phyloP scores from a whole-genome alignment of 2,797 vertebrate genomes.

The Lithobates sylvaticus region DNA sequence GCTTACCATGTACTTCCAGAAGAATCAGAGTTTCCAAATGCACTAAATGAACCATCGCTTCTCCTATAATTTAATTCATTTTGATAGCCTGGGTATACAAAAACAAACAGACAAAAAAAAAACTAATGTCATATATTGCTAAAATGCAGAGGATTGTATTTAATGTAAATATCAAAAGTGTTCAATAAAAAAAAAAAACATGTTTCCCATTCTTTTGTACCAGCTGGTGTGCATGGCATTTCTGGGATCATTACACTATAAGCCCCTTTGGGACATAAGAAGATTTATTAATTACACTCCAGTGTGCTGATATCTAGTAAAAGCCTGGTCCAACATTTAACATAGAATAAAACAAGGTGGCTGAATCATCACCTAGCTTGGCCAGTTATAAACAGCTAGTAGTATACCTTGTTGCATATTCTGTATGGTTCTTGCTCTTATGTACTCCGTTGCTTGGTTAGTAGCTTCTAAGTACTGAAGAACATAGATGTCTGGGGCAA shows the following conservation, averaged over 20 bases:
- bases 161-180: no score
- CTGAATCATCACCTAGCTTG: no score
- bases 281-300: no score
- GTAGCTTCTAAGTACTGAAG: conserved; percentile 71
- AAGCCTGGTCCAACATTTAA: no score
- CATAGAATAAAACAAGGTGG: no score
- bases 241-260: no score
- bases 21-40: conserved; percentile 71
- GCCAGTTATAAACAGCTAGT: background rate
- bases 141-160: background rate
- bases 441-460: conserved; percentile 61
- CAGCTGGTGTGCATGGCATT: no score
- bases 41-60: conserved; percentile 77
- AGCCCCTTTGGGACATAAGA: no score
- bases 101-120: background rate
- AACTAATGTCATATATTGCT: background rate
- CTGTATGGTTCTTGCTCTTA: conserved; percentile 65
- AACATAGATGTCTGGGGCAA: conserved; percentile 75
- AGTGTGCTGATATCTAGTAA: no score
- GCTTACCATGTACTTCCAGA: conserved; percentile 76
- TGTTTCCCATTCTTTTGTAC: no score
- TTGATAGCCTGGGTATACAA: conserved; percentile 70
- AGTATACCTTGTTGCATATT: conserved; percentile 70
- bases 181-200: no score
- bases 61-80: conserved; percentile 71